These are phyloP conservation scores for Tenthredo scrophulariae DNA, from an alignment of 2,888 invertebrate species.

Conservation along the genomic window DNA sequence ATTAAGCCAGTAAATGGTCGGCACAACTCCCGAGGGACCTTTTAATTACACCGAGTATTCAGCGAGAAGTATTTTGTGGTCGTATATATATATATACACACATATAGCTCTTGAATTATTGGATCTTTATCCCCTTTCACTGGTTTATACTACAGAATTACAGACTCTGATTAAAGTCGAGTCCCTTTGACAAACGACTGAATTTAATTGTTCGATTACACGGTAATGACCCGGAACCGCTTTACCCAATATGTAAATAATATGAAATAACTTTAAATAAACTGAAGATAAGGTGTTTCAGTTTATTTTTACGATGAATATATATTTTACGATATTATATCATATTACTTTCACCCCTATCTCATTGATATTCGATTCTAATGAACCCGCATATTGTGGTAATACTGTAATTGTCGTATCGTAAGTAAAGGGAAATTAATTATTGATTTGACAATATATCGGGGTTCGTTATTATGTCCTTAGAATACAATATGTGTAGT, in stretches of 20 bases:
- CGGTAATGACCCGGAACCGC: not conserved
- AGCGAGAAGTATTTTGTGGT: not conserved
- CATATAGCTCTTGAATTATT: constrained; percentile 10
- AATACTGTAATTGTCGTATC: not conserved
- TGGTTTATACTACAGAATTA: not conserved
- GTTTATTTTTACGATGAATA: constrained; percentile 10
- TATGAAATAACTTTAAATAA: not conserved
- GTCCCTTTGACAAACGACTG: constrained; percentile 14
- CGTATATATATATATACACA: constrained; percentile 7
- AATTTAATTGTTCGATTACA: not conserved
- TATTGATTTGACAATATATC: not conserved
- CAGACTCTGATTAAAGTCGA: not conserved
- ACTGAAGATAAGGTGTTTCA: not conserved
- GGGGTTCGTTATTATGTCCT: not conserved
- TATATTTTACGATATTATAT: not conserved
- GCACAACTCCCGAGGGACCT: constrained; percentile 1
- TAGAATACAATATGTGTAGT: constrained; percentile 17
- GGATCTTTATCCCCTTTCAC: not conserved
- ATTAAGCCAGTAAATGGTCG: constrained; percentile 29
- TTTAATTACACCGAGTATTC: constrained; percentile 19
- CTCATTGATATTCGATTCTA: not conserved
- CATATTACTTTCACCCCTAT: not conserved
- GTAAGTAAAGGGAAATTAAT: not conserved
- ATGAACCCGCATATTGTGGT: not conserved
- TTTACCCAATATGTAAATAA: constrained; percentile 7